phyloP scores from a whole-genome alignment of 2,797 vertebrate genomes.

The Hemibagrus guttatus region DNA sequence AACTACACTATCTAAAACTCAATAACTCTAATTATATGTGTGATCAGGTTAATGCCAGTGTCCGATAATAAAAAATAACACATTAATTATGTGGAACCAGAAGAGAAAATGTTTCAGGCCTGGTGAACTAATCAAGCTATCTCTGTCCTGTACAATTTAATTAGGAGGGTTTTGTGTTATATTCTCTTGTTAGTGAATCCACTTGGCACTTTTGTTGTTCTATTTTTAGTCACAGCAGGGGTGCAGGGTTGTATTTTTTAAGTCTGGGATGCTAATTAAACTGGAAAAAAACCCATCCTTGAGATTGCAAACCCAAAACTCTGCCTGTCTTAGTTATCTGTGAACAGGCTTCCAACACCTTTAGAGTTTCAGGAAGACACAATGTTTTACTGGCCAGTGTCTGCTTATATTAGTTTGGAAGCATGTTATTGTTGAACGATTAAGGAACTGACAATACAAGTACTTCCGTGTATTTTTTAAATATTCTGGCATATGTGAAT shows the following conservation, averaged over 20 bases:
- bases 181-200: not conserved
- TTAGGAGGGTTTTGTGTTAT: not conserved
- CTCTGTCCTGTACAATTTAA: not conserved
- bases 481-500: not conserved
- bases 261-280: not conserved
- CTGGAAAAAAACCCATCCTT: not conserved
- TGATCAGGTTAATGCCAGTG: not conserved
- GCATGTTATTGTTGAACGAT: not conserved
- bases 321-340: not conserved
- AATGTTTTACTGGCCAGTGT: not conserved
- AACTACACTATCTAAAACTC: not conserved
- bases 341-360: not conserved
- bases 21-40: conserved; percentile 1
- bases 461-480: no score
- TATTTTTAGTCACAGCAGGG: not conserved
- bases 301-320: not conserved
- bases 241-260: not conserved
- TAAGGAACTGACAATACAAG: not conserved
- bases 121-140: conserved; percentile 1
- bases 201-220: not conserved
- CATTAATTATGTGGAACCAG: not conserved
- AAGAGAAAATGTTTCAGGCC: not conserved
- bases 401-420: not conserved
- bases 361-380: not conserved
- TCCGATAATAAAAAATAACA: not conserved